These are phyloP conservation scores for Noctua janthina DNA, from an alignment of 2,888 invertebrate genomes.

Conservation along the genomic window DNA sequence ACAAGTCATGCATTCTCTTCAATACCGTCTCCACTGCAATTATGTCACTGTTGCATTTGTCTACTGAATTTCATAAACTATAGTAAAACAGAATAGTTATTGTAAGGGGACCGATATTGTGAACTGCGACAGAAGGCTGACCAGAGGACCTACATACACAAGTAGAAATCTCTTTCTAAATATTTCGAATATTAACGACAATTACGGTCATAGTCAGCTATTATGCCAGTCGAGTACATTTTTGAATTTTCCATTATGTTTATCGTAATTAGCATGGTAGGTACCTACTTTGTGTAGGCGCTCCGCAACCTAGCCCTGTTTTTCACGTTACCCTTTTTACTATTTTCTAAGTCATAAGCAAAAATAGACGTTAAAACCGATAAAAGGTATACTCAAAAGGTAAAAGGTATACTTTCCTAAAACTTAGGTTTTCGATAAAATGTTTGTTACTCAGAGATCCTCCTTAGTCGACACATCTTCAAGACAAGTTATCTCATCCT, in stretches of 20 bases:
- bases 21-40: background rate
- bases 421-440: background rate
- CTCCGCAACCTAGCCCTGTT: background rate
- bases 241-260: background rate
- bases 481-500: conserved; percentile 15
- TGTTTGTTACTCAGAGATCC: background rate
- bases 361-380: background rate
- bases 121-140: background rate
- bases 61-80: background rate
- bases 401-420: background rate
- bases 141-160: background rate
- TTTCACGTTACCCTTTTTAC: background rate
- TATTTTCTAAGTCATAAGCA: background rate
- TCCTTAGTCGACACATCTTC: background rate
- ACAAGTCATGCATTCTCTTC: background rate
- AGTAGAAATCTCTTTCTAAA: background rate
- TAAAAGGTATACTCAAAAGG: background rate
- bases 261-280: background rate
- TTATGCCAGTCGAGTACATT: background rate
- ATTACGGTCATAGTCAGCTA: background rate
- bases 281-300: background rate
- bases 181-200: background rate
- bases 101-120: background rate
- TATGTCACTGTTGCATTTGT: background rate
- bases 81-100: too few relatives aligned